Base-by-base conservation (phyloP, 2,888 invertebrate genomes). In the Acronicta leporina region DNA sequence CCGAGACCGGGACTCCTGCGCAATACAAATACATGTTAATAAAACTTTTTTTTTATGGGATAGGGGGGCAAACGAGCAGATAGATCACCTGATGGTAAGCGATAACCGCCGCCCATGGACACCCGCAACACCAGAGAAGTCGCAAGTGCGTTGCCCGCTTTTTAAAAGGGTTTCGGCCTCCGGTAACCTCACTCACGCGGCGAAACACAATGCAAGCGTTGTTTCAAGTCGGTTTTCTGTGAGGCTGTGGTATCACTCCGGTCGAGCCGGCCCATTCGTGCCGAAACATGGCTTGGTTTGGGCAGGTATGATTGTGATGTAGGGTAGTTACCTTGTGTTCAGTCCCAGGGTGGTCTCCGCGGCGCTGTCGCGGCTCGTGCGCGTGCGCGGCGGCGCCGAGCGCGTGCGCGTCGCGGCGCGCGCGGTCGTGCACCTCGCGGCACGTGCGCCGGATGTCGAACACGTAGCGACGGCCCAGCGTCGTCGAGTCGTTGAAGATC, bases 371-470 rank as follows among this genome's bases (percentile, higher is more conserved):
- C 45, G 79, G 52, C 73, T 56, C 76, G 73, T 56, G 69, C 49
- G 46, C 44, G 50, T 15, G 14, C 44, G 45, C 91, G 88, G 61
- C 79, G 50, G 91, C 94, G 51, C 91, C 94, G 25, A 89, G 90
- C 35, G 94, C 92, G 79, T 97, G 97, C 58, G 97, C 94, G 25
- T 96, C 96, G 60, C 98, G 95, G 1, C 98, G 94, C 0, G 98
- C 98, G 83, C 97, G 96, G 94, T 98, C 98, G 90, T 98, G 97
- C 52, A 98, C 98, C 92, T 98, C 98, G 73, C 98, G 96, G 78
- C 97, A 97, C 42, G 98, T 98, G 80, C 97, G 96, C 54, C 97
- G 95, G 77, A 98, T 98, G 92, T 98, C 98, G 91, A 98, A 98
- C 73, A 98, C 97, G 91, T 98, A 98, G 68, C 98, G 97, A 75